Conservation (phyloP, 2,888 invertebrate genomes). For the Chloromyia formosa region DNA sequence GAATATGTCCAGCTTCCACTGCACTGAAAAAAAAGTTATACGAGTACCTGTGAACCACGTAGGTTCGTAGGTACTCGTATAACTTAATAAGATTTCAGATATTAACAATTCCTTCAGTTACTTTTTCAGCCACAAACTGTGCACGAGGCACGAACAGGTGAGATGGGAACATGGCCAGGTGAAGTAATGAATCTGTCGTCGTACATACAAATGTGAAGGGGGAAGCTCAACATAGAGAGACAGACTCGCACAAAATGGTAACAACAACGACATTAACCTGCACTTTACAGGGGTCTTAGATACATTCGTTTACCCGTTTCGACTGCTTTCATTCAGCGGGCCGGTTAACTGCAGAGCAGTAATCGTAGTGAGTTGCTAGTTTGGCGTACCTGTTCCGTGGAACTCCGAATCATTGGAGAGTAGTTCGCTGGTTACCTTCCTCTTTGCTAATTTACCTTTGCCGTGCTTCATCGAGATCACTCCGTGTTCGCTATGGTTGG, state of each 20-base stretch:
- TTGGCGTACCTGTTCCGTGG: conserved; percentile 35
- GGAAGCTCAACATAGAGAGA: conserved; percentile 18
- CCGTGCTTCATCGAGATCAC: conserved; percentile 3
- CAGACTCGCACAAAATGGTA: not conserved
- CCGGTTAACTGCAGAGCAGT: not conserved
- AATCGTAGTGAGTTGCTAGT: not conserved
- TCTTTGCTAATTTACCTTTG: conserved; percentile 25
- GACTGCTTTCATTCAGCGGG: conserved; percentile 29
- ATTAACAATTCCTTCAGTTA: too few relatives aligned
- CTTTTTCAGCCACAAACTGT: too few relatives aligned
- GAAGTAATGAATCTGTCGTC: not conserved
- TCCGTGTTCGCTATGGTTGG: conserved; percentile 2
- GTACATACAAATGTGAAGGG: not conserved
- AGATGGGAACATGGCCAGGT: conserved; percentile 14
- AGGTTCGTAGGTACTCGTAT: too few relatives aligned
- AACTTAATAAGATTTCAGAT: too few relatives aligned
- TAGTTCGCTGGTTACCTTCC: conserved; percentile 12
- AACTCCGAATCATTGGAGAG: conserved; percentile 8
- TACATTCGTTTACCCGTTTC: not conserved
- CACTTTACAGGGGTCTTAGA: conserved; percentile 33
- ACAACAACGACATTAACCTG: conserved; percentile 25
- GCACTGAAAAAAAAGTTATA: too few relatives aligned
- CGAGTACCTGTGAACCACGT: too few relatives aligned
- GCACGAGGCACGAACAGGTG: conserved; percentile 2
- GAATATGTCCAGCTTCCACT: too few relatives aligned